Evolutionary conservation across 2,888 invertebrate genomes (phyloP), one percentile per base, ranked within the genome.

Genomic region (Crocallis elinguaria): DNA sequence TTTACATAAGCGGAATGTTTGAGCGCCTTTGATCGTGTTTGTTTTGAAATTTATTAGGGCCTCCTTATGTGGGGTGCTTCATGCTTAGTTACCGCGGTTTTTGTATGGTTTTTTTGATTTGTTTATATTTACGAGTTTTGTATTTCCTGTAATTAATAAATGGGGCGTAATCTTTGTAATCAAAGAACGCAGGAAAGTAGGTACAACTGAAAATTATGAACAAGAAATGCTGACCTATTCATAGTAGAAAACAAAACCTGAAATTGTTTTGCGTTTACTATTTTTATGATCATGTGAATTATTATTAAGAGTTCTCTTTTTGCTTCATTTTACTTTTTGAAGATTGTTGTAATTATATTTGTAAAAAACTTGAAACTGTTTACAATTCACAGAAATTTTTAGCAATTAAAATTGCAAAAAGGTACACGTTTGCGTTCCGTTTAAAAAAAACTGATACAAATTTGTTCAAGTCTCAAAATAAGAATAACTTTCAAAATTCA

Each of bases 1-100:
- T 90, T 91, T 88, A 90, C 84, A 71, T 79, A 69, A 69, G 78
- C 73, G 77, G 82, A 80, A 81, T 82, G 78, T 74, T 77, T 76
- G 77, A 71, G 68, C 64, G 70, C 64, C 87, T 89, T 89, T 87
- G 88, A 87, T 88, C 84, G 78, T 75, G 75, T 75, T 79, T 80
- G 74, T 79, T 77, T 77, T 71, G 75, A 82, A 69, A 77, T 84
- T 84, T 83, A 83, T 86, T 80, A 79, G 72, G 71, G 66, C 71
- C 75, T 69, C 73, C 73, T 77, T 79, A 77, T 68, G 69, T 60
- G 63, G 57, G 51, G 74, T 56, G 57, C 64, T 73, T 71, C 63
- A 72, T 69, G 71, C 71, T 74, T 66, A 68, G 66, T 73, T 73
- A 71, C 66, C 5, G 12, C 12, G 62, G 49, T 65, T 62, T 65